These are phyloP conservation scores for Ormyrus rosae DNA, from an alignment of 2,888 invertebrate genomes.

Conservation along the genomic window DNA sequence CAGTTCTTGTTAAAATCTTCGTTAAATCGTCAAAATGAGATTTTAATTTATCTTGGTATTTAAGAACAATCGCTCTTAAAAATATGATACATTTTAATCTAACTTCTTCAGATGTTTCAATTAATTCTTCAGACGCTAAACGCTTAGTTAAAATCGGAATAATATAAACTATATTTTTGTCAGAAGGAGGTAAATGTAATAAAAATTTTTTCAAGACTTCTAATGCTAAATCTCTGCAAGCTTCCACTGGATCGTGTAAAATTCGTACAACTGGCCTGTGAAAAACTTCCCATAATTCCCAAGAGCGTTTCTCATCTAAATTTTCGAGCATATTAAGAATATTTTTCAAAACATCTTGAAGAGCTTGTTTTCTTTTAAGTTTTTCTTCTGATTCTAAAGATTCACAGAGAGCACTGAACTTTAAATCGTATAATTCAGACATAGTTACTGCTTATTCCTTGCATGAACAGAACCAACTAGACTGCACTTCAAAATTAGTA, in stretches of 20 bases:
- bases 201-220: slow-evolving; percentile 79
- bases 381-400: slow-evolving; percentile 80
- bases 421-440: slow-evolving; percentile 51
- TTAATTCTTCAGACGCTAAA: slow-evolving; percentile 85
- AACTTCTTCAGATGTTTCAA: slow-evolving; percentile 88
- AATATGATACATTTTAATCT: slow-evolving; percentile 83
- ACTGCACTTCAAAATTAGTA: not conserved
- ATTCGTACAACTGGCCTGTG: slow-evolving; percentile 76
- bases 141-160: slow-evolving; percentile 86
- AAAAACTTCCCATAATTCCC: slow-evolving; percentile 72
- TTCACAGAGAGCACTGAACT: slow-evolving; percentile 59
- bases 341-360: slow-evolving; percentile 78
- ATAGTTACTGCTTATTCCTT: slow-evolving; percentile 31
- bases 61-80: slow-evolving; percentile 81
- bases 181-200: slow-evolving; percentile 80
- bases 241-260: slow-evolving; percentile 80
- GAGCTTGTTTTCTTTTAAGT: slow-evolving; percentile 78
- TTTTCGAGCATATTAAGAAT: slow-evolving; percentile 69
- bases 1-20: slow-evolving; percentile 83
- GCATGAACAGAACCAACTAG: not conserved
- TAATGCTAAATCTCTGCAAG: slow-evolving; percentile 80
- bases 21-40: slow-evolving; percentile 87
- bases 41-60: slow-evolving; percentile 80
- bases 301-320: slow-evolving; percentile 68
- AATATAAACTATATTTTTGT: slow-evolving; percentile 85